A percentile compares a stretch with the other conserved stretches of the same genome.
Evolutionary conservation across 92 coral and sea anemone species (phyloP).

Genomic region (Montipora capitata): DNA sequence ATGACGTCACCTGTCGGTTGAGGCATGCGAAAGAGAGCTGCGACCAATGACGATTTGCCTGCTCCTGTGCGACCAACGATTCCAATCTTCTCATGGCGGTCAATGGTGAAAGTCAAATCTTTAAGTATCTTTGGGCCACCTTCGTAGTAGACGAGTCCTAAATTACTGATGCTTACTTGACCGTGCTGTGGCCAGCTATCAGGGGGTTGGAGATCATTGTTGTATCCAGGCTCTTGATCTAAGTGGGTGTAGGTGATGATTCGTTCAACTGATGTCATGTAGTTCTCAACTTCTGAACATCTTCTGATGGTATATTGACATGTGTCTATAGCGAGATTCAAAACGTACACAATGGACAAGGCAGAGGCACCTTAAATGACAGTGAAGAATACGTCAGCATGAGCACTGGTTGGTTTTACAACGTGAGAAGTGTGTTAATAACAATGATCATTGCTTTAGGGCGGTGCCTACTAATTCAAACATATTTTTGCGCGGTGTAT

Average conservation of each 20-base stretch:
- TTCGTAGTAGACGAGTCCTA: slow-evolving; percentile 1
- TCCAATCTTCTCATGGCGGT: slow-evolving; percentile 7
- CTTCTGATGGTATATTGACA: not conserved
- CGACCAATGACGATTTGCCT: slow-evolving; percentile 35
- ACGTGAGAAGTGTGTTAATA: too few species aligned
- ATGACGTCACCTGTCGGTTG: slow-evolving; percentile 22
- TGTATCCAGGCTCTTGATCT: slow-evolving; percentile 16
- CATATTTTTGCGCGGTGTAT: too few species aligned
- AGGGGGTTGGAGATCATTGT: not conserved
- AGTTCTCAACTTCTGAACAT: slow-evolving; percentile 2
- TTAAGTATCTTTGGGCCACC: slow-evolving; percentile 2
- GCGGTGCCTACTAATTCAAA: too few species aligned
- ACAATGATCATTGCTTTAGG: too few species aligned
- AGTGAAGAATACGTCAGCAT: too few species aligned
- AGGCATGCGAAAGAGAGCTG: slow-evolving; percentile 46
- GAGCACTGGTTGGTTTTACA: too few species aligned
- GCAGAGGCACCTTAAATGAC: not conserved
- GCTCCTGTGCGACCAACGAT: slow-evolving; percentile 49
- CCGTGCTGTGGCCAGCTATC: slow-evolving; percentile 12
- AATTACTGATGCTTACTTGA: not conserved
- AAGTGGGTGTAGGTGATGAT: not conserved
- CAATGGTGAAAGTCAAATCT: not conserved
- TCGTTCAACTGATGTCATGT: slow-evolving; percentile 21
- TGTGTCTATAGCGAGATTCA: not conserved
- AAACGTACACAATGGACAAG: not conserved